Base-by-base conservation (phyloP, 2,113 vertebrate genomes). In the Bubo blakistoni region DNA sequence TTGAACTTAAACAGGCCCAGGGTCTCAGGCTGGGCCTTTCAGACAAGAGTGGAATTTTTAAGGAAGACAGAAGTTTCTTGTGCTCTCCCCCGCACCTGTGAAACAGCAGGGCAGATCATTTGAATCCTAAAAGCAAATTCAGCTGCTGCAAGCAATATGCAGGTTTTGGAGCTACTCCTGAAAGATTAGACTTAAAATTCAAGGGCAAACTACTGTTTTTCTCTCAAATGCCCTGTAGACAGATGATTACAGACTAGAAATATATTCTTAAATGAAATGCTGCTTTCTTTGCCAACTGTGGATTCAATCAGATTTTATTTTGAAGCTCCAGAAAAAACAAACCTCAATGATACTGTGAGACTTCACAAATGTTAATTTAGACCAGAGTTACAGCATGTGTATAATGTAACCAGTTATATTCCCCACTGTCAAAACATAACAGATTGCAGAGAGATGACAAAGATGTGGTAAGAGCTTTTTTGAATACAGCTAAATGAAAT, bases 291-390 rank as follows among this genome's bases (percentile, higher is more conserved):
- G 97, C 94, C 96, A 97, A 71, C 74, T 91, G 51, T 86, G 82
- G 91, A 59, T 90, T 94, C 58, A 84, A 74, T 44, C 51, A 70
- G 42, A 88, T 84, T 81, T 94, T 93, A 86, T 93, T 95, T 95
- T 94, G 92, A 79, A 83, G 76, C 62, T 97, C 95, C 97, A 98
- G 97, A 97, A 96, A 81, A 97, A 98, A 97, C 95, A 98, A 96
- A 97, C 91, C 86, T 86, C 94, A 83, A 90, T 85, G 80, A 93
- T 87, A 93, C 90, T 57, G 92, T 93, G 76, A 92, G 92, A 54
- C 73, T 90, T 85, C 80, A 80, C 76, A 91, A 95, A 91, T 69
- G 71, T 86, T 92, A 87, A 90, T 94, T 93, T 96, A 96, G 86
- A 87, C 82, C 80, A 84, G 67, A 93, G 88, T 86, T 80, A 51